Evolutionary conservation across 2,113 vertebrate species (phyloP), one percentile per base, ranked within the genome.

Genomic region (Mormoops blainvillei): DNA sequence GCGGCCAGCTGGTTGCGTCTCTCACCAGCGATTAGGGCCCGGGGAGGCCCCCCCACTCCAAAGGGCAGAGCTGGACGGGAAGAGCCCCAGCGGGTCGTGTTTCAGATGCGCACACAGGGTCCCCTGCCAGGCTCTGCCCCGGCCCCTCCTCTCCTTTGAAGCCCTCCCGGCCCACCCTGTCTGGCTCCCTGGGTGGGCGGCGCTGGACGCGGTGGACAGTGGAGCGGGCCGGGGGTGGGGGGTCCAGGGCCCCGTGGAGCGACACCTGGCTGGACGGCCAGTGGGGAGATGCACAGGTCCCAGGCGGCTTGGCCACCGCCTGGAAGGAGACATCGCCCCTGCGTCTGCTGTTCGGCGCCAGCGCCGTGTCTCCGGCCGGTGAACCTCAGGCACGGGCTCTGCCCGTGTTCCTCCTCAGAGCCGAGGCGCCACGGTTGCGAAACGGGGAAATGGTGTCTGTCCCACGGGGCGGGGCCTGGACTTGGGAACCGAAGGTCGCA

Each of bases 371-470:
- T 4, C 0, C 0, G 31, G 41, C 70, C 38, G 85, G 81, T 18
- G 52, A 14, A 0, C 33, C 36, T 26, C 16, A 2, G 76, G 61
- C 20, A 41, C 3, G 3, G 13, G 61, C 12, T n/a, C 63, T 16
- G 63, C 63, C 63, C 63, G 31, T 15, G 14, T 15, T 15, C 7
- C 19, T 36, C 31, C 84, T 26, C 0, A 1, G 16, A 18, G 41
- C 26, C 76, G 11, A 3, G 0, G 19, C 0, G 5, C 15, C 14
- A 10, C 41, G 68, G 33, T 18, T 15, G 0, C 1, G 5, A 76
- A 36, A 18, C 0, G 0, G 26, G 18, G 56, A 9, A 22, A 1
- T 1, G 2, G 9, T 0, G 13, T 19, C 20, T 10, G 9, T 84
- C 58, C 48, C 2, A 2, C 3, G 71, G 26, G 2, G 24, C 3